phyloP scores from a whole-genome alignment of 2,113 vertebrate species.

The Pampusana beccarii region DNA sequence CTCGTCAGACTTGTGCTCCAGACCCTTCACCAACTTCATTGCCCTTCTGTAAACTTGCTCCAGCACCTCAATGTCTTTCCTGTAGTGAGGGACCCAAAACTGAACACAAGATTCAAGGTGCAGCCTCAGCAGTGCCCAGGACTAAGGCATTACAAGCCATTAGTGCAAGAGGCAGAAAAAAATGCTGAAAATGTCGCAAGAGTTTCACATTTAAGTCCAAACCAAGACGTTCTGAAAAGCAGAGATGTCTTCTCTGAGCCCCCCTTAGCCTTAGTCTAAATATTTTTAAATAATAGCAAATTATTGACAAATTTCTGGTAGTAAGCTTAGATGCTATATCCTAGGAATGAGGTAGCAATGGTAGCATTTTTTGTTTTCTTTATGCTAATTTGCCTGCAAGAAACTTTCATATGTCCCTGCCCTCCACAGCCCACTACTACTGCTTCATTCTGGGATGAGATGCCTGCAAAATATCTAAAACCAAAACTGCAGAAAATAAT shows the following conservation, averaged over 20 bases:
- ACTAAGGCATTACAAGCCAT: not conserved
- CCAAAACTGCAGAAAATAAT: not conserved
- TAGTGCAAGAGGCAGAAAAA: not conserved
- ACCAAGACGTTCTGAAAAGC: not conserved
- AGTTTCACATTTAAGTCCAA: not conserved
- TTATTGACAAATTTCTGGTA: not conserved
- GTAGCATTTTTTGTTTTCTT: not conserved
- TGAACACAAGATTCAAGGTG: too few relatives aligned
- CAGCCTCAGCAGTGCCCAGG: not conserved
- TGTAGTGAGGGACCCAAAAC: too few relatives aligned
- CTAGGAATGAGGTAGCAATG: not conserved
- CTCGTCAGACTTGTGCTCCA: too few relatives aligned
- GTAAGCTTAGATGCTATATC: not conserved
- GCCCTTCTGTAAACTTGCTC: too few relatives aligned
- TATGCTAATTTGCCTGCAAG: not conserved
- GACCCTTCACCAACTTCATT: too few relatives aligned
- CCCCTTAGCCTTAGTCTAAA: not conserved
- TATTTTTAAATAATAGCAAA: not conserved
- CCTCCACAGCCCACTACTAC: not conserved
- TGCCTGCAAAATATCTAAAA: not conserved
- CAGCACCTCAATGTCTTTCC: too few relatives aligned
- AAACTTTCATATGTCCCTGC: not conserved
- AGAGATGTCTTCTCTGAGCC: not conserved
- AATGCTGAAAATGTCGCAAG: not conserved
- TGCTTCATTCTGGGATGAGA: not conserved